These are phyloP conservation scores for Corythucha ciliata DNA, from an alignment of 2,888 invertebrate species.

Conservation along the genomic window DNA sequence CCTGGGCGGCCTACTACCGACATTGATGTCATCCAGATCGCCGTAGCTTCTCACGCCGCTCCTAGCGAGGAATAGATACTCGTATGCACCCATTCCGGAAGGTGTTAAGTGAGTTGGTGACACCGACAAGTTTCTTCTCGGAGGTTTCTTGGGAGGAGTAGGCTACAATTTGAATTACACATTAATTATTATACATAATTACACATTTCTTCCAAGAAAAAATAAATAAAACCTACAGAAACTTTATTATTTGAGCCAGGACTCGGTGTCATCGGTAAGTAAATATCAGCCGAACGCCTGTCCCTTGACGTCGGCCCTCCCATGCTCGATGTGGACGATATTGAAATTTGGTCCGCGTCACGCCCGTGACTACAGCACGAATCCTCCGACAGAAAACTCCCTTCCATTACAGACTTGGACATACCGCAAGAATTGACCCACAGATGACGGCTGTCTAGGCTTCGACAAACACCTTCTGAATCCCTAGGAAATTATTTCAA, in stretches of 20 bases:
- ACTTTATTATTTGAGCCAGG: constrained; percentile 53
- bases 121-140: constrained; percentile 72
- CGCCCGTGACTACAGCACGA: constrained; percentile 37
- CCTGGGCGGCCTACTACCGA: constrained; percentile 24
- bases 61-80: constrained; percentile 54
- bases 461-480: constrained; percentile 26
- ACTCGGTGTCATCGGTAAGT: constrained; percentile 51
- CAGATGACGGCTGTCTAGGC: constrained; percentile 26
- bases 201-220: neutral
- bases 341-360: constrained; percentile 53
- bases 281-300: constrained; percentile 40
- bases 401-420: constrained; percentile 48
- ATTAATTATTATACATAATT: neutral
- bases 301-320: constrained; percentile 43
- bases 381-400: constrained; percentile 50
- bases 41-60: constrained; percentile 60
- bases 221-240: constrained; percentile 46
- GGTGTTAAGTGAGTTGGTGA: constrained; percentile 66
- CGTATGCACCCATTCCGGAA: constrained; percentile 52
- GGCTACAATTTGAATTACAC: constrained; percentile 46
- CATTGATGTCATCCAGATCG: constrained; percentile 54
- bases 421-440: constrained; percentile 32
- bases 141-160: constrained; percentile 82
- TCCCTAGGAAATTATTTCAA: constrained; percentile 16
- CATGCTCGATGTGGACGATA: constrained; percentile 52